Evolutionary conservation across 2,113 vertebrate species (phyloP), one percentile per base, ranked within the genome.

Genomic region (Martes martes): DNA sequence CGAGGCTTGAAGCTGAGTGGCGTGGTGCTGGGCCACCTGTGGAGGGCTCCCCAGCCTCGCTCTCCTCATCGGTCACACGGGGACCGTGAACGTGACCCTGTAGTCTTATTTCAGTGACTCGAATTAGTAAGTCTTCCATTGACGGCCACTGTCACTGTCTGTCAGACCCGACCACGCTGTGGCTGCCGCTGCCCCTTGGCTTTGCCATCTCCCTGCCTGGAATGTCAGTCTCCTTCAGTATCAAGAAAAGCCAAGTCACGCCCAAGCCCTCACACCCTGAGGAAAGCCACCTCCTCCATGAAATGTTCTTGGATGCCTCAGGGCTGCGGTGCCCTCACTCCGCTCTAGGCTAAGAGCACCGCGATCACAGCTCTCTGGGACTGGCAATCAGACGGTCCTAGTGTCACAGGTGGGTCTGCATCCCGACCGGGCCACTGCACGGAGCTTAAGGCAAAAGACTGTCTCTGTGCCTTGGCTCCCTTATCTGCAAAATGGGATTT

Each of bases 1-100:
- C 0, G 42, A 78, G 31, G n/a, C 78, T 39, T 94, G 74, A 83
- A 67, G n/a, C 47, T 65, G n/a, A 94, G 26, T 21, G 78, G 10
- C 87, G 11, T 73, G 45, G 50, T 7, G 8, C 14, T 19, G 42
- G 42, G 24, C 26, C 55, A 78, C 52, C 33, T 55, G 33, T 14
- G n/a, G 15, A 55, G 31, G 57, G 63, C 18, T 57, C 18, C 28
- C 57, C 28, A n/a, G 7, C 7, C 10, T 90, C 57, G 45, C 28
- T 63, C 86, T 93, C 59, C 69, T 45, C 61, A 55, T 83, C 73
- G 63, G 65, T 71, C 23, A 82, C 67, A 21, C 36, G 3, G 50
- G 45, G 24, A 21, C 7, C n/a, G 2, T n/a, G 11, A 84, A 55
- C 36, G n/a, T 5, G 16, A 42, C 7, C n/a, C 42, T 4, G 0